A percentile compares a stretch with the other conserved stretches of the same genome.
These are phyloP conservation scores for Stenotaenia linearis DNA, from an alignment of 2,888 invertebrate species.

Conservation along the genomic window DNA sequence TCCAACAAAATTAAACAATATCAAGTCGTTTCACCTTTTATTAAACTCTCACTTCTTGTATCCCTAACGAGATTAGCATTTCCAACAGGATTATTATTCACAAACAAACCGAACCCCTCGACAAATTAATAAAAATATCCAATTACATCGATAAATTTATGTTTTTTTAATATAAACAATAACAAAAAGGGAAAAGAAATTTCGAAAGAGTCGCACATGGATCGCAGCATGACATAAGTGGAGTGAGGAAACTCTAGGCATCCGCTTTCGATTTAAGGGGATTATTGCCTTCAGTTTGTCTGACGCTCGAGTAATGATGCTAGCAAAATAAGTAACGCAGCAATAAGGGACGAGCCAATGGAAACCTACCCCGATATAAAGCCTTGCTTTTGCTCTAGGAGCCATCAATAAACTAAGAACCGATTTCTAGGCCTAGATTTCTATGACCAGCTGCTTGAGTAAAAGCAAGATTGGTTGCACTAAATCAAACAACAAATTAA, in stretches of 20 bases:
- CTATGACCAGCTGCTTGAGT: background rate
- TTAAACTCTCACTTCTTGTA: background rate
- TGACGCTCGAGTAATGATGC: background rate
- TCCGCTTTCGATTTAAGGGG: conserved; percentile 9
- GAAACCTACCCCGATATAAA: background rate
- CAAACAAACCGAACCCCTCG: background rate
- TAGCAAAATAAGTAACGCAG: conserved; percentile 5
- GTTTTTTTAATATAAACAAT: background rate
- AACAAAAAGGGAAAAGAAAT: background rate
- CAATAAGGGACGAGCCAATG: conserved; percentile 7
- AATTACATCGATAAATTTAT: background rate
- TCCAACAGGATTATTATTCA: background rate
- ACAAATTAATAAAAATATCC: background rate
- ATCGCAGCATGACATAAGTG: background rate
- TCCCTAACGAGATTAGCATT: background rate
- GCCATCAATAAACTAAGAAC: background rate
- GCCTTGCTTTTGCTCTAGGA: background rate
- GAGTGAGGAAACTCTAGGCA: background rate
- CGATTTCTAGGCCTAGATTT: background rate
- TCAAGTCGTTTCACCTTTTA: conserved; percentile 4
- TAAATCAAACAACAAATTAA: conserved; percentile 9
- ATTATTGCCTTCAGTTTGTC: conserved; percentile 5
- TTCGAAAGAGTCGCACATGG: background rate
- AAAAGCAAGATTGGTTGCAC: background rate
- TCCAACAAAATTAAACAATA: background rate